Evolutionary conservation across 2,888 invertebrate genomes (phyloP), one percentile per base, ranked within the genome.

Genomic region (Luffia ferchaultella): DNA sequence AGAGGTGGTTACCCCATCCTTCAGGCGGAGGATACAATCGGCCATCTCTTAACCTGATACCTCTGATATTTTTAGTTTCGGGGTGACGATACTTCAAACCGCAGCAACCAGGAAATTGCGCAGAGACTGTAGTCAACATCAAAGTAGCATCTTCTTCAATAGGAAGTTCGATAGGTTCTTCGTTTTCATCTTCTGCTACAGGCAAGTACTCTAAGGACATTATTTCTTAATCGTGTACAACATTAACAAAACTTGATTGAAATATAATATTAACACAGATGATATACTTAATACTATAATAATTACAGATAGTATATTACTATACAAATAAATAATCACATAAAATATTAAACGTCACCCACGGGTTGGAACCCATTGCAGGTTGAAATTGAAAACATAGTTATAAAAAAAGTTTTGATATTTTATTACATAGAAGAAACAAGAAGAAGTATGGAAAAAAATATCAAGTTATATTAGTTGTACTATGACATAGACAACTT

Each of bases 61-160:
- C 96, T 58, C 97, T 88, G 72, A 94, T 92, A 46, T 93, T 91
- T 70, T 94, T 92, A 16, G 94, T 93, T 63, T 97, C 97, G 20
- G 96, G 93, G 75, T 96, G 97, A 61, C 97, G 90, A 85, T 96
- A 99, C 85, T 98, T 98, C 53, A 99, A 87, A 42, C 99, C 99
- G 75, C 96, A 96, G 58, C 90, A 89, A 56, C 98, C 97, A 57
- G 98, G 98, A 85, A 97, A 99, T 79, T 98, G 97, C 57, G 96
- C 97, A 61, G 96, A 91, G 58, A 99, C 86, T 45, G 99, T 98
- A 54, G 96, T 93, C 70, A 99, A 86, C 65, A 97, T 87, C 63
- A 98, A 85, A 48, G 96, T 96, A 61, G 94, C 93, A 87, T 98
- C 97, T 70, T 95, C 95, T 84, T 98, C 98, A 55, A 93, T 91